Evolutionary conservation across 1,140 invertebrate species (phyloP).

Genomic region (Teleopsis dalmanni): DNA sequence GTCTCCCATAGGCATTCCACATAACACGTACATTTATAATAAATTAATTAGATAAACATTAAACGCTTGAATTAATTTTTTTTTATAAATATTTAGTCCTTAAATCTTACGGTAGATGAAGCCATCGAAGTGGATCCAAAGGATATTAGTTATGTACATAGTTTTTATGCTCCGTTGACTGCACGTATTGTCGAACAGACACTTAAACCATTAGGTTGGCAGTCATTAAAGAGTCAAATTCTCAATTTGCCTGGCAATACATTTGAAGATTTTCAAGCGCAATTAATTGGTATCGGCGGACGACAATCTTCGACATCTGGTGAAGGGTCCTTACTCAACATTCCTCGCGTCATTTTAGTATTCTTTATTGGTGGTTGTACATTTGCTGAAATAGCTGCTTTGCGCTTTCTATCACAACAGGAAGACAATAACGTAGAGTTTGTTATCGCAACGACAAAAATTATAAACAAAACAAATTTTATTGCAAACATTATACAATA

Average conservation of each 20-base stretch:
- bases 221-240: conserved; percentile 52
- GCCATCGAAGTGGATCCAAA: conserved; percentile 74
- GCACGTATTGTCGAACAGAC: conserved; percentile 79
- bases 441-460: conserved; percentile 84
- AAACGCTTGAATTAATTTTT: neutral
- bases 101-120: conserved; percentile 80
- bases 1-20: too few species aligned
- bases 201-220: conserved; percentile 62
- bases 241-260: conserved; percentile 53
- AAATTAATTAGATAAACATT: too few species aligned
- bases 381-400: conserved; percentile 87
- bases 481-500: too few species aligned
- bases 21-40: too few species aligned
- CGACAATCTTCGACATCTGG: conserved; percentile 54
- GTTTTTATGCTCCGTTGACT: conserved; percentile 89
- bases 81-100: conserved; percentile 46
- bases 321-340: conserved; percentile 59
- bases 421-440: conserved; percentile 90
- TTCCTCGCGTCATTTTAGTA: conserved; percentile 75
- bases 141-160: conserved; percentile 90
- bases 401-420: conserved; percentile 84
- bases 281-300: conserved; percentile 46
- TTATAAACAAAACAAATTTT: conserved; percentile 86
- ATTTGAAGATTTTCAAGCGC: conserved; percentile 52
- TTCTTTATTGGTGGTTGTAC: conserved; percentile 96